phyloP scores from a whole-genome alignment of 1,140 invertebrate species.

The Calosoma granatense region DNA sequence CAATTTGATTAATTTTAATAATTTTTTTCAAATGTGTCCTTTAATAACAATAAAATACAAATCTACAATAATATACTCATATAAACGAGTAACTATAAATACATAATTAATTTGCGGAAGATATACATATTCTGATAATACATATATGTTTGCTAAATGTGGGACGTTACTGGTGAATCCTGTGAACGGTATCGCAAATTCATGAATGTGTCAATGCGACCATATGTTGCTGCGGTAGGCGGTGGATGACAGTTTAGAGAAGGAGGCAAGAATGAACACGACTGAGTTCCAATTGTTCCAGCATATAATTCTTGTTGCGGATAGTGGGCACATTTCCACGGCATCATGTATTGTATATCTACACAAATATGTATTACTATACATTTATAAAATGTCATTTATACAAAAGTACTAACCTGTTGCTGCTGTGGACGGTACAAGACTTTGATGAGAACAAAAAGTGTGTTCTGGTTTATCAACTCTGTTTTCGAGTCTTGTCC shows the following conservation, averaged over 20 bases:
- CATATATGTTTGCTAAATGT: not conserved
- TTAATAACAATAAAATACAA: too few relatives aligned
- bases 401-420: not conserved
- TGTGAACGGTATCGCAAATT: slow-evolving; percentile 23
- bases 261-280: slow-evolving; percentile 26
- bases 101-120: too few relatives aligned
- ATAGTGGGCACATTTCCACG: slow-evolving; percentile 30
- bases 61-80: too few relatives aligned
- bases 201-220: slow-evolving; percentile 21
- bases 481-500: slow-evolving; percentile 13
- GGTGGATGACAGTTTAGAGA: slow-evolving; percentile 25
- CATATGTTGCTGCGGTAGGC: slow-evolving; percentile 14
- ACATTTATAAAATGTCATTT: not conserved
- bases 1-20: too few relatives aligned
- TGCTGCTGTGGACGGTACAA: slow-evolving; percentile 17
- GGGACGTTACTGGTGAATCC: slow-evolving; percentile 16
- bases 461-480: slow-evolving; percentile 21
- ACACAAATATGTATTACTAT: not conserved
- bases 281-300: slow-evolving; percentile 12
- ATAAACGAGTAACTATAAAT: too few relatives aligned
- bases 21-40: too few relatives aligned
- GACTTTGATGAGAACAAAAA: slow-evolving; percentile 20
- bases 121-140: too few relatives aligned
- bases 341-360: slow-evolving; percentile 29
- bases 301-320: slow-evolving; percentile 25